Evolutionary conservation across 2,797 vertebrate genomes (phyloP).

Genomic region (Picus viridis): DNA sequence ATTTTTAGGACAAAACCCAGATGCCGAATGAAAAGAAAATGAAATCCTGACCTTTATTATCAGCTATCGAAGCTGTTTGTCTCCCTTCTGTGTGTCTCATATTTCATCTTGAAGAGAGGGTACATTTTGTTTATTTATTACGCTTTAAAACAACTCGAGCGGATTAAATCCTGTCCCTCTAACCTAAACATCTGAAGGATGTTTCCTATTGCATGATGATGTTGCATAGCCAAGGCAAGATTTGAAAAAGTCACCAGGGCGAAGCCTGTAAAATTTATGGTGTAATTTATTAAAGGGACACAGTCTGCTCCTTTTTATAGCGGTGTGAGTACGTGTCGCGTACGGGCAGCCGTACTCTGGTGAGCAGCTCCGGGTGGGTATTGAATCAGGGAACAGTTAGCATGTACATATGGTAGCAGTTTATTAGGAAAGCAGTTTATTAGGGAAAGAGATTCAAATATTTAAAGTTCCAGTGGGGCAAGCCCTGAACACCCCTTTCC

Average conservation of each 20-base stretch:
- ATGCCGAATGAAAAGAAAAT: constrained; percentile 34
- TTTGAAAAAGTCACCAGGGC: constrained; percentile 42
- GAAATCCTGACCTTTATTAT: constrained; percentile 44
- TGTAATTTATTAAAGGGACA: constrained; percentile 58
- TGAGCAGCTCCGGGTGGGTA: constrained; percentile 1
- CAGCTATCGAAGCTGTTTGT: constrained; percentile 46
- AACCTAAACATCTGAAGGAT: constrained; percentile 52
- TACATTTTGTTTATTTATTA: constrained; percentile 59
- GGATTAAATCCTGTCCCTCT: constrained; percentile 36
- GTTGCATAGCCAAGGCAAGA: constrained; percentile 15
- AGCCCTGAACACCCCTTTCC: background rate
- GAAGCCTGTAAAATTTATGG: constrained; percentile 63
- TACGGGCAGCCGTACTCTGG: background rate
- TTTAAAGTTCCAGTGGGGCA: background rate
- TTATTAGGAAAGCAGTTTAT: constrained; percentile 60
- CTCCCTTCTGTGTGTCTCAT: background rate
- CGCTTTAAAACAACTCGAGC: constrained; percentile 22
- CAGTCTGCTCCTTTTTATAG: constrained; percentile 60
- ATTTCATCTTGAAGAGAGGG: constrained; percentile 43
- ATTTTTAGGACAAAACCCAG: constrained; percentile 36
- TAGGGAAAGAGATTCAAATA: constrained; percentile 39
- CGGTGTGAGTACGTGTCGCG: background rate
- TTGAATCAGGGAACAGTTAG: background rate
- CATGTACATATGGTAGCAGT: constrained; percentile 47
- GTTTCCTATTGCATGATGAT: constrained; percentile 58